Evolutionary conservation across 64 coral and sea anemone species (phyloP), one percentile per base, ranked within the genome.

Genomic region (Orbicella faveolata): DNA sequence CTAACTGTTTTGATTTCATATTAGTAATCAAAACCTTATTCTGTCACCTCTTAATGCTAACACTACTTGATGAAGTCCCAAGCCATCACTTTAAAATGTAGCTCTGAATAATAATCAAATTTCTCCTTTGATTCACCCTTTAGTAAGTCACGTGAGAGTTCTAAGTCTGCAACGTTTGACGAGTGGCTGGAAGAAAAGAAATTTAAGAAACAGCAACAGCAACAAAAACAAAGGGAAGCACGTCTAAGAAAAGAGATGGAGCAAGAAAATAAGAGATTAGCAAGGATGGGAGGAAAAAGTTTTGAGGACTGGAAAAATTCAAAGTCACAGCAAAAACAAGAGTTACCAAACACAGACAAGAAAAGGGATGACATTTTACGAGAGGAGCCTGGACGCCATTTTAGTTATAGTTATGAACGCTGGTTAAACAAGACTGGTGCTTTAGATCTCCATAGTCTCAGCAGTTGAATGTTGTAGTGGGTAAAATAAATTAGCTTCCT

Each of bases 121-220:
- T 77, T 89, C 14, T 67, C 36, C 23, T 87, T 76, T 86, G 21
- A 30, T 90, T 74, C 23, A 2, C 35, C 15, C 63, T 88, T 53
- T 39, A 97, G 95, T 86, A 97, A 97, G 70, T 97, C 95, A 83
- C 84, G 20, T 26, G 84, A 65, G 76, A 97, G 95, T 67, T 94
- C 95, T 11, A 97, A 88, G 65, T 94, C 92, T 23, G 84, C 89
- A 73, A 97, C 79, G 20, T 97, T 97, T 79, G 95, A 94, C 53
- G 95, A 93, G 21, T 97, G 95, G 95, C 68, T 94, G 19, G 90
- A 91, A 73, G 92, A 84, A 7, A 97, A 97, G 39, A 94, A 88
- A 86, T 59, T 82, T 34, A 84, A 97, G 81, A 94, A 91, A 69
- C 80, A 81, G 23, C 87, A 78, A 88, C 76, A 96, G 84, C 72